Percentiles rank a stretch among this genome's conserved stretches.
These are phyloP conservation scores for Enteromius anoplus DNA, from an alignment of 2,797 vertebrate species.

Conservation along the genomic window DNA sequence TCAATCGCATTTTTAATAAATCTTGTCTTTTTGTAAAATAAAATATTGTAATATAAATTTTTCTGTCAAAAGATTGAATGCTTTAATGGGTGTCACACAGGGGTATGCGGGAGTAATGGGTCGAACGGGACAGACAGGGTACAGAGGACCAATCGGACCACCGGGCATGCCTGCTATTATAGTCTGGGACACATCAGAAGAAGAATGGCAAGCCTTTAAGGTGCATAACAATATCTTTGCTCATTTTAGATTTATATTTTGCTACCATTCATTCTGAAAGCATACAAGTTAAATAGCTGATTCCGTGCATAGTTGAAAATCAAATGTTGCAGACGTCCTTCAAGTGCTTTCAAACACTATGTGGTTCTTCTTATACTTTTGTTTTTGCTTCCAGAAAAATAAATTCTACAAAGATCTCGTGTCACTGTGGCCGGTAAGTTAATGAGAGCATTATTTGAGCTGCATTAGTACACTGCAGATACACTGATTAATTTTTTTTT, in stretches of 20 bases:
- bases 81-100: conserved; percentile 57
- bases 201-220: conserved; percentile 79
- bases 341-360: neutral
- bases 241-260: neutral
- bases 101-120: conserved; percentile 78
- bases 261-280: neutral
- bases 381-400: conserved; percentile 70
- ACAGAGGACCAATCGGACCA: conserved; percentile 73
- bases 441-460: neutral
- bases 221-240: conserved; percentile 56
- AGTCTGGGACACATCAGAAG: conserved; percentile 76
- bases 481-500: neutral
- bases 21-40: neutral
- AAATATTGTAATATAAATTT: neutral
- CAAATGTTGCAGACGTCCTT: neutral
- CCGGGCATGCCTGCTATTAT: conserved; percentile 77
- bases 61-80: neutral
- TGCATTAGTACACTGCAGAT: neutral
- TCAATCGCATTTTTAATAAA: neutral
- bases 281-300: neutral
- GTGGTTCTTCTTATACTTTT: conserved; percentile 1
- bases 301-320: neutral
- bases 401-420: conserved; percentile 77
- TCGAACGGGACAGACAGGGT: conserved; percentile 72
- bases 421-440: conserved; percentile 77